A percentile compares a stretch with the other conserved stretches of the same genome.
These are phyloP conservation scores for Lordiphosa clarofinis DNA, from an alignment of 1,140 invertebrate genomes.

Conservation along the genomic window DNA sequence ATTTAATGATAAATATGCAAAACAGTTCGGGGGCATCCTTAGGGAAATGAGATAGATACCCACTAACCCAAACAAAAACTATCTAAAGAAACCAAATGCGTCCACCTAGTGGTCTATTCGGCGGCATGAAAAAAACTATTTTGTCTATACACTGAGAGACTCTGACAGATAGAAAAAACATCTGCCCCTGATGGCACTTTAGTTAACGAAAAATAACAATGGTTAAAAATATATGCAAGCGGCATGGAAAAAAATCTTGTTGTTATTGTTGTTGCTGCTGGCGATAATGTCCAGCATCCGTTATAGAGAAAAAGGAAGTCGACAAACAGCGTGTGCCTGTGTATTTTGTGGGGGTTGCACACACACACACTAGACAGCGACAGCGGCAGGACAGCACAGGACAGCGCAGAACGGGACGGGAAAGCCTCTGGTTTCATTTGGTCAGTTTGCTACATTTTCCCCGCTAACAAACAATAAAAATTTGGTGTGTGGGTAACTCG, in stretches of 20 bases:
- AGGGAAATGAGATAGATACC: constrained; percentile 7
- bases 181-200: constrained; percentile 78
- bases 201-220: constrained; percentile 76
- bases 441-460: constrained; percentile 21
- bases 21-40: constrained; percentile 29
- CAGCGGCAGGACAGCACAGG: background rate
- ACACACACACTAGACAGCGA: constrained; percentile 5
- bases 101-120: constrained; percentile 42
- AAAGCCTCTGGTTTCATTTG: constrained; percentile 6
- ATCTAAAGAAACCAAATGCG: constrained; percentile 21
- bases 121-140: constrained; percentile 18
- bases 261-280: background rate
- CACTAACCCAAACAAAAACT: constrained; percentile 16
- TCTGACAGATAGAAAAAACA: constrained; percentile 68
- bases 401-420: background rate
- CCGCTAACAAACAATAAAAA: constrained; percentile 19
- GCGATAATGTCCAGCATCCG: constrained; percentile 26
- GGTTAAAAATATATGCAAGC: constrained; percentile 73
- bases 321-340: constrained; percentile 15
- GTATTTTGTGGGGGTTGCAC: constrained; percentile 18
- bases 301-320: constrained; percentile 23
- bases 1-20: constrained; percentile 55
- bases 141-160: constrained; percentile 32
- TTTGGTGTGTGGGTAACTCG: constrained; percentile 5
- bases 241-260: constrained; percentile 19